phyloP scores from a whole-genome alignment of 2,797 vertebrate species.

The Hafferia zeledoni region DNA sequence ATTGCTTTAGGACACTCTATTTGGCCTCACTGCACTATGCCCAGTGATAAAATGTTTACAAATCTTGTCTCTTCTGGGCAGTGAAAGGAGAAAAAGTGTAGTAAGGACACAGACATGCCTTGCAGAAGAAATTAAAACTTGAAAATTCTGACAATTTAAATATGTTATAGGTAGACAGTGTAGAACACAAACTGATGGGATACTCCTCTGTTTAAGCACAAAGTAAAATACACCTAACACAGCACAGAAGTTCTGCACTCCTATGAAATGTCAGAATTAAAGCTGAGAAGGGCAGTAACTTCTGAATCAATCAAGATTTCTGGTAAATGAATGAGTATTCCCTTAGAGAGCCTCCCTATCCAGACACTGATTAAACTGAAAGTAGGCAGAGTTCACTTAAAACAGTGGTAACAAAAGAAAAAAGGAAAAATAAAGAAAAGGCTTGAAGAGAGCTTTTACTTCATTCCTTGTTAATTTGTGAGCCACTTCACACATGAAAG shows the following conservation, averaged over 20 bases:
- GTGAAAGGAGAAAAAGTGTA: neutral
- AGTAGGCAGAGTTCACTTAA: neutral
- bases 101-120: neutral
- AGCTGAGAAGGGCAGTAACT: neutral
- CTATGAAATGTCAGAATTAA: neutral
- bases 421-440: neutral
- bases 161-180: neutral
- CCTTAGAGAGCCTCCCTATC: neutral
- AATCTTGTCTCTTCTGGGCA: neutral
- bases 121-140: neutral
- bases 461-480: neutral
- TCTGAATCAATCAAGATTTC: neutral
- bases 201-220: neutral
- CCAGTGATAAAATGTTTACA: neutral
- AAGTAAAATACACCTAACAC: neutral
- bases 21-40: neutral
- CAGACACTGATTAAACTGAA: neutral
- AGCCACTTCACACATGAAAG: neutral
- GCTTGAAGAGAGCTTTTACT: neutral
- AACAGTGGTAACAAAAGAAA: neutral
- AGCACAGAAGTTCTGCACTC: neutral
- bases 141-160: neutral
- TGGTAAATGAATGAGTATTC: neutral
- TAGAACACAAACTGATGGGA: neutral
- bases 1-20: neutral